Evolutionary conservation across 2,888 invertebrate genomes (phyloP).

Genomic region (Tenthredo livida): DNA sequence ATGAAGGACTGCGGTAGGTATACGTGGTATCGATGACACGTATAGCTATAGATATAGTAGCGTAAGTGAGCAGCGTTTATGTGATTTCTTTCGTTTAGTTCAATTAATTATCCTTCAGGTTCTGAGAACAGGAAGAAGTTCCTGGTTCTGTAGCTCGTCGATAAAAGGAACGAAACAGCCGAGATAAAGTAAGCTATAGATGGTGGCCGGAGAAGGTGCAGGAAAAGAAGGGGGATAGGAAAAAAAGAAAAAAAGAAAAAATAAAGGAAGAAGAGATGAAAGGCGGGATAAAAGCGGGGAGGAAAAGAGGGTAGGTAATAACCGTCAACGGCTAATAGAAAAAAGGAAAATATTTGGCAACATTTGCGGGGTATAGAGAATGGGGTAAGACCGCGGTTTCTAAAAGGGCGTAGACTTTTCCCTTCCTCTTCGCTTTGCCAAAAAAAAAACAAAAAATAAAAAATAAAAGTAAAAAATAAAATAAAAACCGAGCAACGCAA

Average conservation of each 20-base stretch:
- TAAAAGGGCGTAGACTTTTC: constrained; percentile 17
- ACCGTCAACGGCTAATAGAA: constrained; percentile 40
- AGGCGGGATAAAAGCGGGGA: constrained; percentile 23
- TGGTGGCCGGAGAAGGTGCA: background rate
- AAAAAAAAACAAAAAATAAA: background rate
- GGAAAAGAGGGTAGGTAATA: constrained; percentile 22
- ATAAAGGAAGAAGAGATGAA: constrained; percentile 22
- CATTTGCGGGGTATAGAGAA: constrained; percentile 29
- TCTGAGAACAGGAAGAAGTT: constrained; percentile 21
- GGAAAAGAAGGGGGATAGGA: background rate
- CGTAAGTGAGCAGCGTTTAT: constrained; percentile 10
- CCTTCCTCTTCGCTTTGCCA: background rate
- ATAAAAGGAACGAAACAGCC: constrained; percentile 41
- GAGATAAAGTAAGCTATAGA: constrained; percentile 24
- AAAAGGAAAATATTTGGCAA: constrained; percentile 45
- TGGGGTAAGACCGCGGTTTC: constrained; percentile 15
- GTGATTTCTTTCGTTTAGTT: constrained; percentile 42
- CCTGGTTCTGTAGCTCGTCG: constrained; percentile 29
- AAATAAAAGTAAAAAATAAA: too few relatives aligned
- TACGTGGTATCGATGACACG: constrained; percentile 26
- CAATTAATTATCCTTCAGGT: constrained; percentile 46
- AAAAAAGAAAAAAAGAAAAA: background rate
- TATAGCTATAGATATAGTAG: background rate
- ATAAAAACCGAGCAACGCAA: background rate
- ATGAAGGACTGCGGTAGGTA: background rate